Evolutionary conservation across 1,140 invertebrate species (phyloP).

Genomic region (Leptinotarsa undecemlineata): DNA sequence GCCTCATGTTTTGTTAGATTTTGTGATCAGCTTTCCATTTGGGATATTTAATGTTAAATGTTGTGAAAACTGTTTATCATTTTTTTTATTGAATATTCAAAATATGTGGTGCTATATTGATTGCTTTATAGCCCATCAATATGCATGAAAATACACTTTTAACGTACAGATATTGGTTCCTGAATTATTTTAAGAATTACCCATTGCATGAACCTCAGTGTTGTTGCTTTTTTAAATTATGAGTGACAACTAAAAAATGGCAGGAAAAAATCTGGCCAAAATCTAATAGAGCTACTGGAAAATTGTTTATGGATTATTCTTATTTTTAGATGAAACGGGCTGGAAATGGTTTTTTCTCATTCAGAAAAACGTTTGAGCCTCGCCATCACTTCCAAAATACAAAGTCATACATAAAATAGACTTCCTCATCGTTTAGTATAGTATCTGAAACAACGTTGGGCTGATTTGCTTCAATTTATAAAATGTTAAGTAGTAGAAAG

Average conservation of each 20-base stretch:
- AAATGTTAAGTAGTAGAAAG: conserved; percentile 7
- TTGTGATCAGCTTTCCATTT: too few relatives aligned
- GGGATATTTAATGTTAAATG: neutral
- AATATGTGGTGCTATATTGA: conserved; percentile 1
- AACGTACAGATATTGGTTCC: neutral
- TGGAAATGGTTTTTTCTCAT: conserved; percentile 29
- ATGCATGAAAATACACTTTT: conserved; percentile 9
- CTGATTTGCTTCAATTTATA: conserved; percentile 7
- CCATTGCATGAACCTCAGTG: conserved; percentile 13
- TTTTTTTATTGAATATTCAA: neutral
- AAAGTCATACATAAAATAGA: conserved; percentile 12
- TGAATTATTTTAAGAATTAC: neutral
- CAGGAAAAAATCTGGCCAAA: neutral
- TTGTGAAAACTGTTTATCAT: conserved; percentile 18
- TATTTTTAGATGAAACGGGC: conserved; percentile 27
- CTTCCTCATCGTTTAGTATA: neutral
- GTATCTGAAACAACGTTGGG: conserved; percentile 7
- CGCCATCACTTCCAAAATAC: neutral
- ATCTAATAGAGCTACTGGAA: neutral
- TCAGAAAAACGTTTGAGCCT: conserved; percentile 27
- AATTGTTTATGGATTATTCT: conserved; percentile 12
- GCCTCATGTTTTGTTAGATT: too few relatives aligned
- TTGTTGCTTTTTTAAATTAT: conserved; percentile 14
- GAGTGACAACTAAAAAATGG: neutral
- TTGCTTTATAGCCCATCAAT: conserved; percentile 4